Evolutionary conservation across 2,113 vertebrate species (phyloP).

Genomic region (Arothron firmamentum): DNA sequence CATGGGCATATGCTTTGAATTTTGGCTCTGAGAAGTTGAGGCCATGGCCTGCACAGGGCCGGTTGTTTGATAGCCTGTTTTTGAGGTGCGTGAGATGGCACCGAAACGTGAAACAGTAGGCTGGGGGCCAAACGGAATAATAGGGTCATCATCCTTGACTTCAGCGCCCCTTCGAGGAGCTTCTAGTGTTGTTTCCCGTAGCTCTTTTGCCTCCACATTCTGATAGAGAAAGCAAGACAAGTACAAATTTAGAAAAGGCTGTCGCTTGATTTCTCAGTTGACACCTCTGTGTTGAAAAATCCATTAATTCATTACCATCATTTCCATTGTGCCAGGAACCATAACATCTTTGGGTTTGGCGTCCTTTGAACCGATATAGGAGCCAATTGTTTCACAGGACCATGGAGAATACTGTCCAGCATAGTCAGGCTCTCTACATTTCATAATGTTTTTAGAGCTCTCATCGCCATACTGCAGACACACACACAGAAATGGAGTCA

Average conservation of each 20-base stretch:
- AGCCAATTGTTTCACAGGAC: constrained; percentile 98
- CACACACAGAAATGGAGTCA: neutral
- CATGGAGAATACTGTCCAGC: constrained; percentile 96
- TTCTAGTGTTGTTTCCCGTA: constrained; percentile 86
- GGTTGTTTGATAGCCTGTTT: constrained; percentile 89
- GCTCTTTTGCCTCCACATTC: constrained; percentile 88
- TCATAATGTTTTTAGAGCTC: constrained; percentile 83
- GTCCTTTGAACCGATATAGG: constrained; percentile 98
- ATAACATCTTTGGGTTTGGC: constrained; percentile 94
- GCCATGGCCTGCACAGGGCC: constrained; percentile 86
- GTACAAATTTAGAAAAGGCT: neutral
- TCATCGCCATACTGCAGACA: constrained; percentile 87
- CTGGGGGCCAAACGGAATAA: constrained; percentile 94
- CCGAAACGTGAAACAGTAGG: constrained; percentile 97
- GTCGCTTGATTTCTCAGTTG: neutral
- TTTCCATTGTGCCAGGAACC: constrained; percentile 83
- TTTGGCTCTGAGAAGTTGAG: constrained; percentile 80
- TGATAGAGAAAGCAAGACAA: constrained; percentile 41
- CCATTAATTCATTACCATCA: constrained; percentile 80
- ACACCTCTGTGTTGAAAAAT: neutral
- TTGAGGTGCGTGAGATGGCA: constrained; percentile 94
- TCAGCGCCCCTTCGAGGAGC: constrained; percentile 86
- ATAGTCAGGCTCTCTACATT: constrained; percentile 91
- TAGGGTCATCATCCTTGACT: constrained; percentile 90
- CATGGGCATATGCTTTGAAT: constrained; percentile 85